Evolutionary conservation across 2,113 vertebrate genomes (phyloP).

Genomic region (Anas platyrhynchos): DNA sequence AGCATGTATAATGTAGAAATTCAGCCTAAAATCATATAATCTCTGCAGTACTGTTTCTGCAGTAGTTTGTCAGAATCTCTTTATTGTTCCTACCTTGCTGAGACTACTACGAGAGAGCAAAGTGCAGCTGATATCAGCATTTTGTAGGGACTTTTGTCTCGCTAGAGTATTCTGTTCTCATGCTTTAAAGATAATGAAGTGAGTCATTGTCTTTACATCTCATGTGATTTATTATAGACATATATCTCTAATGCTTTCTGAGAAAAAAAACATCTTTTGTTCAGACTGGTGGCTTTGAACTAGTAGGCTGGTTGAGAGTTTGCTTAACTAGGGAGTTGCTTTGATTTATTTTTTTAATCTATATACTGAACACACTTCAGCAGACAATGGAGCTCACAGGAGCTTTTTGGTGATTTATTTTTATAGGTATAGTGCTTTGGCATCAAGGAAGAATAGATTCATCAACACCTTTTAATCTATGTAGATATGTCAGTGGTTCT

Average conservation of each 20-base stretch:
- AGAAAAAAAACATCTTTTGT: not conserved
- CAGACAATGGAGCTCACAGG: not conserved
- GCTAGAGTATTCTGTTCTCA: not conserved
- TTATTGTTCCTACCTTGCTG: not conserved
- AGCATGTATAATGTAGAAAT: fast-evolving
- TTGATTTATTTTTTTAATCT: slow-evolving; percentile 30
- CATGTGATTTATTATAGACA: not conserved
- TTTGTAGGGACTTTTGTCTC: slow-evolving; percentile 15
- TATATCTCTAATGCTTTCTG: not conserved
- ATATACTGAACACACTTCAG: not conserved
- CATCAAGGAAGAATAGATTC: not conserved
- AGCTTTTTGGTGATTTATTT: not conserved
- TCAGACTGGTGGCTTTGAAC: not conserved
- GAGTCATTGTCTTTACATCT: slow-evolving; percentile 43
- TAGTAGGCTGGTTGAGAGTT: not conserved
- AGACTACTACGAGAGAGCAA: not conserved
- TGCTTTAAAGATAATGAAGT: slow-evolving; percentile 25
- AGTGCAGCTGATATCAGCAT: not conserved
- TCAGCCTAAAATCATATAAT: not conserved
- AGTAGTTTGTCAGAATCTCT: not conserved
- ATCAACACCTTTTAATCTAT: not conserved
- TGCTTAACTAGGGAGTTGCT: not conserved
- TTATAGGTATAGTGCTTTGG: not conserved
- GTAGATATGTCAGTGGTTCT: not conserved
- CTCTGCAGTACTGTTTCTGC: not conserved